Percentiles rank a stretch among this genome's conserved stretches.
Evolutionary conservation across 2,113 vertebrate species (phyloP).

Genomic region (Paramisgurnus dabryanus): DNA sequence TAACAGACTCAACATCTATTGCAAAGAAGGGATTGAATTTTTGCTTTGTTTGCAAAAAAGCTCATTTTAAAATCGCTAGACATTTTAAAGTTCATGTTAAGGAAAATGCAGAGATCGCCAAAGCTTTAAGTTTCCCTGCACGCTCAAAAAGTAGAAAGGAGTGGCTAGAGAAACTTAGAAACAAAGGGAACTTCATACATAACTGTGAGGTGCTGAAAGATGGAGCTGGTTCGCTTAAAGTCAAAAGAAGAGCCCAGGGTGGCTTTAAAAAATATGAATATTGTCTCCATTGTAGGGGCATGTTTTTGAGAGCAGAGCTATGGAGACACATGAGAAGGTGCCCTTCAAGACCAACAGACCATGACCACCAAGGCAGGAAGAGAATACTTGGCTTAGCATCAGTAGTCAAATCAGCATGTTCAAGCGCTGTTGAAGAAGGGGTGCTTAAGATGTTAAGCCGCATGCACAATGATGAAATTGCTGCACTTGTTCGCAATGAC

Average conservation of each 20-base stretch:
- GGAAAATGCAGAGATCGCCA: conserved; percentile 3
- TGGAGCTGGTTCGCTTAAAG: neutral
- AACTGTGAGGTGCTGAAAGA: neutral
- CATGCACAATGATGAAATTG: neutral
- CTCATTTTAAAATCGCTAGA: conserved; percentile 7
- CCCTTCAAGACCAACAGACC: neutral
- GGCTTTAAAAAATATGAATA: neutral
- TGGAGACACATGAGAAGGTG: conserved; percentile 14
- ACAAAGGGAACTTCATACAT: conserved; percentile 4
- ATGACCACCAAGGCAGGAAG: conserved; percentile 5
- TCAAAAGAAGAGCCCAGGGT: neutral
- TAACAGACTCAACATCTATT: neutral
- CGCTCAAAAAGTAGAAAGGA: conserved; percentile 1
- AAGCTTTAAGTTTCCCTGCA: neutral
- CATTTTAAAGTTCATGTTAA: conserved; percentile 15
- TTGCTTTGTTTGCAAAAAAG: conserved; percentile 9
- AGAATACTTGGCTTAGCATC: conserved; percentile 4
- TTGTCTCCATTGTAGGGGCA: neutral
- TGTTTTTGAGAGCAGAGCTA: conserved; percentile 9
- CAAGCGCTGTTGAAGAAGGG: conserved; percentile 12
- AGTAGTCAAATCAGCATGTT: conserved; percentile 9
- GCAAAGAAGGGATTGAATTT: neutral
- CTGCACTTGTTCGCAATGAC: neutral
- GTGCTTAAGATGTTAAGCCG: conserved; percentile 3
- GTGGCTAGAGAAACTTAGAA: neutral